These are phyloP conservation scores for Rhinolophus sinicus DNA, from an alignment of 2,113 vertebrate genomes.

Conservation along the genomic window DNA sequence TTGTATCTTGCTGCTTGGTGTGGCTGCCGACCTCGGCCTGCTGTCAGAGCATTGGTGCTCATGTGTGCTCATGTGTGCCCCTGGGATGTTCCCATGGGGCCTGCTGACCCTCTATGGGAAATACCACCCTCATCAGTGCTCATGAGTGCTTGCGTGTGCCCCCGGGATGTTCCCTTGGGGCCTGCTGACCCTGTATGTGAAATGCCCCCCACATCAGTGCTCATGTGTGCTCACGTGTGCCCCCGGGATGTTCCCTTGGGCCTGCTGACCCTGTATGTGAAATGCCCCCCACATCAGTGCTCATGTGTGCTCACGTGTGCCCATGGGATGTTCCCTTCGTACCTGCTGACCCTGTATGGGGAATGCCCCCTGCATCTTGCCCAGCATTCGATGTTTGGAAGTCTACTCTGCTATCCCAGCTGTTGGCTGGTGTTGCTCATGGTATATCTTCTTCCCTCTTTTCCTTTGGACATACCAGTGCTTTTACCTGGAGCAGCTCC, in stretches of 20 bases:
- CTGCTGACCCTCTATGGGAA: not conserved
- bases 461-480: not conserved
- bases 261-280: too few species aligned
- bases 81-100: not conserved
- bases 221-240: not conserved
- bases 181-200: too few species aligned
- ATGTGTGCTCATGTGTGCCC: not conserved
- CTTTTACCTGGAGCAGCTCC: not conserved
- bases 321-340: not conserved
- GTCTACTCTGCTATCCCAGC: not conserved
- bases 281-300: too few species aligned
- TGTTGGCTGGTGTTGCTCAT: not conserved
- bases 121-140: too few species aligned
- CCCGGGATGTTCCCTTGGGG: not conserved
- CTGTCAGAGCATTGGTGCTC: not conserved
- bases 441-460: not conserved
- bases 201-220: too few species aligned
- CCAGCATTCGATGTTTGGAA: not conserved
- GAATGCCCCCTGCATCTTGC: not conserved
- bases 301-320: not conserved
- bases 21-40: not conserved
- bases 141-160: not conserved
- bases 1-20: not conserved
- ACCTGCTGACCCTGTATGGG: not conserved
- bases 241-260: not conserved